Evolutionary conservation across 2,113 vertebrate genomes (phyloP), one percentile per base, ranked within the genome.

Genomic region (Pelobates fuscus): DNA sequence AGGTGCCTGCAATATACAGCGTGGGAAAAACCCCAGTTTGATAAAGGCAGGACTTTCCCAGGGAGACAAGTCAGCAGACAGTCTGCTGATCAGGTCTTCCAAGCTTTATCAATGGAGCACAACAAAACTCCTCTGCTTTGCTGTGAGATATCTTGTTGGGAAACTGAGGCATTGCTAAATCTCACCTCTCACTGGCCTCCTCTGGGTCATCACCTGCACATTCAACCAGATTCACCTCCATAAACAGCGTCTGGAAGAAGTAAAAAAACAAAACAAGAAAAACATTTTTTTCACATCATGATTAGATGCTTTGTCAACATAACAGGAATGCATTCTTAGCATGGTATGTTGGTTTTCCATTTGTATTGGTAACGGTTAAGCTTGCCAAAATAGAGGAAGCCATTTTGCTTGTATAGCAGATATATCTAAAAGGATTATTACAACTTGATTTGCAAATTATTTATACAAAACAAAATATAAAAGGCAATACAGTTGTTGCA

Each of bases 211-310:
- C 63, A 30, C 14, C 72, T 30, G 8, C n/a, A 30, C 77, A 84
- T 2, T 88, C 86, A 82, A 87, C 87, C 79, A 0, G 79, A 10
- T 25, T 78, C 71, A 84, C 81, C 80, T 86, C 86, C 79, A 86
- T 71, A 79, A 88, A 80, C 1, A 84, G 65, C 12, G 80, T 67
- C 76, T 90, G 87, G 67, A 84, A 84, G 70, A 79, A 82, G 86
- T 87, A 81, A 84, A 85, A 82, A 41, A 83, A 79, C 85, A 67
- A 79, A n/a, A 67, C 49, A 77, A 78, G 24, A 23, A 21, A 29
- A n/a, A n/a, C n/a, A n/a, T n/a, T n/a, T n/a, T n/a, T n/a, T n/a
- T n/a, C n/a, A n/a, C n/a, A n/a, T n/a, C 6, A 61, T 29, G 14
- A 61, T 15, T 14, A 61, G 4, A 25, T n/a, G n/a, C n/a, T n/a